phyloP scores from a whole-genome alignment of 2,888 invertebrate genomes.

The Cantharis lateralis region DNA sequence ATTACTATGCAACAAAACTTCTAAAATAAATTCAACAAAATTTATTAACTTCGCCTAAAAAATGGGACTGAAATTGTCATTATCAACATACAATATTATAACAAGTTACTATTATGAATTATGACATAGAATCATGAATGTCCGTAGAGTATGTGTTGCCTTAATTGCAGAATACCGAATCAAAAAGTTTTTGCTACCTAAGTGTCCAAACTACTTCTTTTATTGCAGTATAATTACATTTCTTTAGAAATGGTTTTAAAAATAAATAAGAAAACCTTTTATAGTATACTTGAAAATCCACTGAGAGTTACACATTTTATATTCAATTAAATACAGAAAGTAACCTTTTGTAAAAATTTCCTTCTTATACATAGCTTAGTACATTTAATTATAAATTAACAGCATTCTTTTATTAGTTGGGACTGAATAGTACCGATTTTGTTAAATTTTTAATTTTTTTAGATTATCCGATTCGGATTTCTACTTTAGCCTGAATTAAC shows the following conservation, averaged over 20 bases:
- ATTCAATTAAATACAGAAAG: background rate
- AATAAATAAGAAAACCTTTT: background rate
- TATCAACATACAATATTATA: background rate
- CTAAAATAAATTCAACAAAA: background rate
- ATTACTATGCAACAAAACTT: background rate
- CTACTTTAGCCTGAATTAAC: background rate
- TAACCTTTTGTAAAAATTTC: background rate
- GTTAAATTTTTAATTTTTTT: background rate
- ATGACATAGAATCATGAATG: background rate
- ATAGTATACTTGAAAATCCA: background rate
- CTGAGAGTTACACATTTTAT: background rate
- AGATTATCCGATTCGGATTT: background rate
- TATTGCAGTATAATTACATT: background rate
- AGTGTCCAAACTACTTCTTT: background rate
- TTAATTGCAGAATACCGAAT: background rate
- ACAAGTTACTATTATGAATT: background rate
- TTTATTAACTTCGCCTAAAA: background rate
- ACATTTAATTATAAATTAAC: background rate
- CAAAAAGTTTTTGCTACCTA: background rate
- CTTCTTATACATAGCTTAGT: background rate
- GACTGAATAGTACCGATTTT: background rate
- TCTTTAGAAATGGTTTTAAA: background rate
- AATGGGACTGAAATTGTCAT: background rate
- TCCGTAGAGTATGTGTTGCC: background rate
- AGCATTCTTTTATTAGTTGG: background rate